Evolutionary conservation across 2,797 vertebrate genomes (phyloP), one percentile per base, ranked within the genome.

Genomic region (Karalla daura): DNA sequence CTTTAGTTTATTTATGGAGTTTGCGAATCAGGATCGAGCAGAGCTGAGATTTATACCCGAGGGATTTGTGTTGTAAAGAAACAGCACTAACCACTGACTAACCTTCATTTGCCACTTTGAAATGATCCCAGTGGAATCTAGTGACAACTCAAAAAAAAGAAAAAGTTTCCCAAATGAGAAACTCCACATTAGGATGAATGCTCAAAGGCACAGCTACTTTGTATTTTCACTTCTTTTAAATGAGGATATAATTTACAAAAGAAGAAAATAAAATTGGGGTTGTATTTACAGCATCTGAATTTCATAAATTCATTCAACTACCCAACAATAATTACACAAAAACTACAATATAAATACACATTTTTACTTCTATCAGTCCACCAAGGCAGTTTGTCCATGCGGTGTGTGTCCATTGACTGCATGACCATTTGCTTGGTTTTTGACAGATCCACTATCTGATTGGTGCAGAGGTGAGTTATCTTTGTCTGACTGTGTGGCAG

Each of bases 401-500:
- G 46, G 17, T 32, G 55, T 56, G 62, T 73, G 47, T 23, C 53
- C 63, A 23, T 75, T 71, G 7, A 43, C 74, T 10, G 46, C 2
- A 15, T 52, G 46, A 5, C 60, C 55, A 20, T 80, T 81, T 51
- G 69, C 50, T 12, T 63, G 65, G 39, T 49, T 27, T 54, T 85
- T 86, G 10, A 15, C 7, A 7, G 14, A 11, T 49, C 67, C 30
- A 0, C 43, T 73, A 27, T 76, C 60, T 47, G 74, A 17, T 51
- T 81, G 68, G 28, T 23, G 74, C 12, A 86, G 35, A 50, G 58
- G 43, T 9, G 24, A 21, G 1, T 14, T 63, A 10, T 89, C 56
- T 1, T 61, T 84, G 59, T 81, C 56, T 23, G 74, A 23, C 20
- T 82, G 75, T 44, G 4, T 23, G 9, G 32, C 18, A 20, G 76